Evolutionary conservation across 2,888 invertebrate genomes (phyloP).

Genomic region (Dynastes hyllus): DNA sequence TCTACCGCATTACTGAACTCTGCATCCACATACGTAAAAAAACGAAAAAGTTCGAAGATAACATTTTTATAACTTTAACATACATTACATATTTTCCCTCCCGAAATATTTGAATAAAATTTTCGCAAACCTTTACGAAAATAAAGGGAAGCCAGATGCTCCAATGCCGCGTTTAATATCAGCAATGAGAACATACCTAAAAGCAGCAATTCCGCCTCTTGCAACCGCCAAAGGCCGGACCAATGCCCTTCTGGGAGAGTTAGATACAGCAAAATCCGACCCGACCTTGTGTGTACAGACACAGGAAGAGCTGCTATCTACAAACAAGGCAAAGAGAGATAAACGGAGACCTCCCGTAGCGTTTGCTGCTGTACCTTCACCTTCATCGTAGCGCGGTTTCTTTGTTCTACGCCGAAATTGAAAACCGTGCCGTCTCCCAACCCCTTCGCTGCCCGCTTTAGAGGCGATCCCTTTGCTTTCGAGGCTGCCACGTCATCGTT

Average conservation of each 20-base stretch:
- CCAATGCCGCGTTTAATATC: constrained; percentile 24
- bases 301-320: too few relatives aligned
- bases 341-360: background rate
- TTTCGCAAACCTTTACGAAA: background rate
- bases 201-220: background rate
- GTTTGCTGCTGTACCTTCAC: background rate
- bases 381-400: constrained; percentile 27
- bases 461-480: background rate
- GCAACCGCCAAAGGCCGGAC: background rate
- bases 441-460: constrained; percentile 4
- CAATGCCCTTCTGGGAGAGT: too few relatives aligned
- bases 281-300: too few relatives aligned
- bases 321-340: background rate
- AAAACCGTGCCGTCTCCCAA: background rate
- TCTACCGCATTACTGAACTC: too few relatives aligned
- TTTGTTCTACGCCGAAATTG: constrained; percentile 34
- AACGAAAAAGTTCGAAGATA: too few relatives aligned
- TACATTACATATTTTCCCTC: too few relatives aligned
- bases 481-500: constrained; percentile 4
- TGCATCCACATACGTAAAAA: too few relatives aligned
- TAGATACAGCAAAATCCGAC: too few relatives aligned
- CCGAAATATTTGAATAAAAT: too few relatives aligned
- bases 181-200: constrained; percentile 11
- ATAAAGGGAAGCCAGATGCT: background rate
- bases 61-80: too few relatives aligned